Percentiles rank a stretch among this genome's conserved stretches.
Conservation (phyloP, 2,113 vertebrate species). For the Potamarius usumacintae region DNA sequence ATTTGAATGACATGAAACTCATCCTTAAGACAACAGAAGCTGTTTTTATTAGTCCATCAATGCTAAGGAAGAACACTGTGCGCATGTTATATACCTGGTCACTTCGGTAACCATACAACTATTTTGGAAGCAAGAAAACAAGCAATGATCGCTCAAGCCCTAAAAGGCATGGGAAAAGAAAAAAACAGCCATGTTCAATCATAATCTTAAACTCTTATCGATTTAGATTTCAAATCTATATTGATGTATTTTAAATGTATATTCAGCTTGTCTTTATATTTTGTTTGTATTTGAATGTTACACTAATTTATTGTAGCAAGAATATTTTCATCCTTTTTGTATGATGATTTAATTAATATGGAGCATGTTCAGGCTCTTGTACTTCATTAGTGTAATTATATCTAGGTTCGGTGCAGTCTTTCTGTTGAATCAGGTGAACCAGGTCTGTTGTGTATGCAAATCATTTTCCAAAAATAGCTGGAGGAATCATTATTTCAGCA, state of each 20-base stretch:
- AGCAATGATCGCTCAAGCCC: not conserved
- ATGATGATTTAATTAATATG: not conserved
- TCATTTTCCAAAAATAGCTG: not conserved
- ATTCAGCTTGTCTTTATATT: not conserved
- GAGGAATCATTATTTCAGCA: not conserved
- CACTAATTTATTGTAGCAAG: not conserved
- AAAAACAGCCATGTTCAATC: not conserved
- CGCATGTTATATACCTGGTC: conserved; percentile 19
- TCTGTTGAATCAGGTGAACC: not conserved
- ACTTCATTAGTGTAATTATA: not conserved
- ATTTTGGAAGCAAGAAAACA: conserved; percentile 5
- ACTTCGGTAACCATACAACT: conserved; percentile 4
- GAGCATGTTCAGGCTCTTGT: not conserved
- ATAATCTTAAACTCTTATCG: not conserved
- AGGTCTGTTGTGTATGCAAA: not conserved
- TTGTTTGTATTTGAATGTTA: not conserved
- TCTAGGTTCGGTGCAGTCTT: not conserved
- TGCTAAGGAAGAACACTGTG: conserved; percentile 14
- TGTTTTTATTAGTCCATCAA: conserved; percentile 18
- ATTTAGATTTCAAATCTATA: not conserved
- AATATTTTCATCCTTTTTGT: not conserved
- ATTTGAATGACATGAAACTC: conserved; percentile 40
- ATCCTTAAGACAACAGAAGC: conserved; percentile 13
- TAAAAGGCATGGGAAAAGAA: not conserved
- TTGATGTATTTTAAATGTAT: not conserved